These are phyloP conservation scores for Amphiprion percula DNA, from an alignment of 2,113 vertebrate genomes.

Conservation along the genomic window DNA sequence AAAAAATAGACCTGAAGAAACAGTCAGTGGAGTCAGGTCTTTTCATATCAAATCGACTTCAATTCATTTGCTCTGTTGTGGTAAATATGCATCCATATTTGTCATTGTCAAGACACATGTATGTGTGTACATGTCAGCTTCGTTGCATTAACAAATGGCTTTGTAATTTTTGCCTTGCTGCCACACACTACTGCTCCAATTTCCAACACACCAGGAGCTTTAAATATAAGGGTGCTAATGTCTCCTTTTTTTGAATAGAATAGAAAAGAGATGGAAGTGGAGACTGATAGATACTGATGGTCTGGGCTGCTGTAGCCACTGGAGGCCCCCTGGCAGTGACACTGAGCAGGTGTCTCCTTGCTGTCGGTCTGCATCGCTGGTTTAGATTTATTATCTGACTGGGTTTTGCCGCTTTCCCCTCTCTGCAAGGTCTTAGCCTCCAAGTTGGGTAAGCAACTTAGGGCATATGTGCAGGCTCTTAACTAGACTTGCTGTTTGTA, in stretches of 20 bases:
- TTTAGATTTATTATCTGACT: constrained; percentile 55
- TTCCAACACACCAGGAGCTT: constrained; percentile 26
- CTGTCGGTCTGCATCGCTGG: constrained; percentile 38
- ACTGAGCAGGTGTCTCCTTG: constrained; percentile 62
- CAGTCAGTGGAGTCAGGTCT: not conserved
- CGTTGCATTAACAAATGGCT: constrained; percentile 5
- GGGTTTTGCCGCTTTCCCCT: constrained; percentile 18
- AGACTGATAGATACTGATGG: constrained; percentile 51
- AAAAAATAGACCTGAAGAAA: not conserved
- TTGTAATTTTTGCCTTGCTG: not conserved
- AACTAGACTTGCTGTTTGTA: not conserved
- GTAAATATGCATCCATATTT: not conserved
- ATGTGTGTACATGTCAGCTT: not conserved
- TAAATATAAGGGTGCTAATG: not conserved
- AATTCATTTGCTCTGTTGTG: constrained; percentile 16
- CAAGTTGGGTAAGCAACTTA: constrained; percentile 17
- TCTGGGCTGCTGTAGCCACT: constrained; percentile 21
- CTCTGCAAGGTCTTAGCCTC: constrained; percentile 19
- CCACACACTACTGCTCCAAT: not conserved
- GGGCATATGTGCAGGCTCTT: not conserved
- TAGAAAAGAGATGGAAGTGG: constrained; percentile 31
- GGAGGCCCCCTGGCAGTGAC: constrained; percentile 37
- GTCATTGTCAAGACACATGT: not conserved
- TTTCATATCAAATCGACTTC: constrained; percentile 12
- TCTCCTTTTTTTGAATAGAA: constrained; percentile 4